Percentiles rank a stretch among this genome's conserved stretches.
Evolutionary conservation across 2,888 invertebrate genomes (phyloP).

Genomic region (Scelioninae gen. 2): DNA sequence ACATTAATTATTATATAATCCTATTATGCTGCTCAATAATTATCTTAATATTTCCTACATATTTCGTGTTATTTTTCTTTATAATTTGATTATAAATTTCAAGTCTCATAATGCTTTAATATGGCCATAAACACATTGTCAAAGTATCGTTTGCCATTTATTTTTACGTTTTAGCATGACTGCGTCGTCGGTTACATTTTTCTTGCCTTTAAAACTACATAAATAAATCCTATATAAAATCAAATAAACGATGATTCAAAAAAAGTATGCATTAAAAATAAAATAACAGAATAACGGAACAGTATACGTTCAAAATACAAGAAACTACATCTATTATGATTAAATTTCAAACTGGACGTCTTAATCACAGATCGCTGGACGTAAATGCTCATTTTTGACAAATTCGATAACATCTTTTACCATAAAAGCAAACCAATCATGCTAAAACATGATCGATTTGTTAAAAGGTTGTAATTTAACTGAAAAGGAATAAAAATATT

Average conservation of each 20-base stretch:
- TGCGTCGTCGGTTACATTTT: conserved; percentile 30
- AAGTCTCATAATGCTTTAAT: conserved; percentile 51
- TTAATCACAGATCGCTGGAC: conserved; percentile 58
- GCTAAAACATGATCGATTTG: conserved; percentile 1
- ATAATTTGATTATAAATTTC: conserved; percentile 58
- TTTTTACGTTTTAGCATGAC: conserved; percentile 34
- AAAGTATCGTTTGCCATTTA: conserved; percentile 30
- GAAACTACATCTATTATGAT: conserved; percentile 40
- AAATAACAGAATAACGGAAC: conserved; percentile 23
- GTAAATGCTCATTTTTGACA: conserved; percentile 54
- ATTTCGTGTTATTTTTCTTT: conserved; percentile 33
- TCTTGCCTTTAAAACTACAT: conserved; percentile 35
- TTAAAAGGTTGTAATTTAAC: conserved; percentile 5
- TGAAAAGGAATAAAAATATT: background rate
- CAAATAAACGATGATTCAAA: conserved; percentile 15
- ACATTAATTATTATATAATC: conserved; percentile 46
- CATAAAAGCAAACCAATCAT: conserved; percentile 12
- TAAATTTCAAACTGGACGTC: conserved; percentile 52
- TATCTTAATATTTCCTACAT: conserved; percentile 41
- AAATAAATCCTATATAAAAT: conserved; percentile 31
- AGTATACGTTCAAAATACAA: conserved; percentile 23
- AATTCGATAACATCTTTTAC: conserved; percentile 41
- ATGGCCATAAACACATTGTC: conserved; percentile 52
- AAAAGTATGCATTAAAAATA: conserved; percentile 17
- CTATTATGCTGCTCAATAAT: conserved; percentile 48